Evolutionary conservation across 2,888 invertebrate species (phyloP).

Genomic region (Pyrrhia umbra): DNA sequence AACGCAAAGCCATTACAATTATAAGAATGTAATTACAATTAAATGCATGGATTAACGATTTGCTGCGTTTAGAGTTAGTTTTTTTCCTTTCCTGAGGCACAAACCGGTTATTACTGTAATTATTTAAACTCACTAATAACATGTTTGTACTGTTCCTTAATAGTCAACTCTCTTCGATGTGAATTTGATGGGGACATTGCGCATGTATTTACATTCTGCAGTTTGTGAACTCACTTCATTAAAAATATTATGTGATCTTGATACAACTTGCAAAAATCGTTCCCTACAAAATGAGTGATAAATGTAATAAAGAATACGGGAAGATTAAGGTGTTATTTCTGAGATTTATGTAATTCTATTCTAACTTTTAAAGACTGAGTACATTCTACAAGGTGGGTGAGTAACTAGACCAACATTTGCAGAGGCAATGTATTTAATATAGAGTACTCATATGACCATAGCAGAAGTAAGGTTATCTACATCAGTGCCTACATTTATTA

Average conservation of each 20-base stretch:
- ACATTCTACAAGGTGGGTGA: background rate
- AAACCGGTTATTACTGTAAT: constrained; percentile 36
- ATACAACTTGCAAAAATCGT: too few species aligned
- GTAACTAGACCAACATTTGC: background rate
- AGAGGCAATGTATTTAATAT: too few species aligned
- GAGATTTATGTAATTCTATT: too few species aligned
- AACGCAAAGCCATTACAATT: constrained; percentile 53
- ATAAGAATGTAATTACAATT: constrained; percentile 51
- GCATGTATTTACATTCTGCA: background rate
- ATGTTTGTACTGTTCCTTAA: constrained; percentile 11
- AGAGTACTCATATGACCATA: too few species aligned
- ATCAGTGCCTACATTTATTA: too few species aligned
- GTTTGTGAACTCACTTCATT: too few species aligned
- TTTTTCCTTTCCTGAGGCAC: constrained; percentile 13
- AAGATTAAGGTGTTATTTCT: too few species aligned
- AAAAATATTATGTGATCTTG: too few species aligned
- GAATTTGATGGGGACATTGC: constrained; percentile 2
- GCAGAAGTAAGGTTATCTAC: too few species aligned
- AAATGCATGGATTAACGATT: constrained; percentile 43
- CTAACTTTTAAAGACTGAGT: background rate
- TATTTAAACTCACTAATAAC: constrained; percentile 35
- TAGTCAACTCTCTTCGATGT: constrained; percentile 2
- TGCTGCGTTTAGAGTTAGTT: constrained; percentile 26
- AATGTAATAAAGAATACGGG: too few species aligned
- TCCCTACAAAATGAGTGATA: too few species aligned